Conservation (phyloP, 2,888 invertebrate genomes). For the Hirudinaria manillensis region DNA sequence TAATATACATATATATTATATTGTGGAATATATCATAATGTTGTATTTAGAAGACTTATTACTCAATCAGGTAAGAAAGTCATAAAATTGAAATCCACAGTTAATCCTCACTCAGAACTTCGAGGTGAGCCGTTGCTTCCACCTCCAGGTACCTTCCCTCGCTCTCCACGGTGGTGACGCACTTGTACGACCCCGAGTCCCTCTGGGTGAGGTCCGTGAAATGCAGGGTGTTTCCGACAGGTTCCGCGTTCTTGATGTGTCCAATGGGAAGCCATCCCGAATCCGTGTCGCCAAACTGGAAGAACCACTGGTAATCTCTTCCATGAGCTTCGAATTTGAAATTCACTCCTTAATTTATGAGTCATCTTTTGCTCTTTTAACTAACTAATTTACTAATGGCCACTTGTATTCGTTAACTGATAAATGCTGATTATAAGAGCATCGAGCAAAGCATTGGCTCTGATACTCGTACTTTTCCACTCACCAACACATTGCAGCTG, state of each 20-base stretch:
- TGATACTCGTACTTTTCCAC: too few relatives aligned
- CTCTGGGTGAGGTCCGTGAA: not conserved
- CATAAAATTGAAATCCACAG: not conserved
- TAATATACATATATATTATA: too few relatives aligned
- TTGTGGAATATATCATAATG: too few relatives aligned
- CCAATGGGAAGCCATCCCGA: not conserved
- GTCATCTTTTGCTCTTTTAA: too few relatives aligned
- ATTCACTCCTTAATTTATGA: too few relatives aligned
- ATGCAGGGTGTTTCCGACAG: not conserved
- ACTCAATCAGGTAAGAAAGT: not conserved
- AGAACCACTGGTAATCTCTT: not conserved
- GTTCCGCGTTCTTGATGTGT: not conserved
- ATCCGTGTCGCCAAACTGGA: not conserved
- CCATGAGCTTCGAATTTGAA: not conserved
- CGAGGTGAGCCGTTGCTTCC: not conserved
- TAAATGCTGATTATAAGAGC: too few relatives aligned
- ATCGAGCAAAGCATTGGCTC: too few relatives aligned
- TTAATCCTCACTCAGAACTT: constrained; percentile 1
- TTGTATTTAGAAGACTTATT: too few relatives aligned
- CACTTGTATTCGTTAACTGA: too few relatives aligned
- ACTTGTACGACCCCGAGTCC: constrained; percentile 1
- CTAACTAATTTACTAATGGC: too few relatives aligned
- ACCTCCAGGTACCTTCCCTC: not conserved
- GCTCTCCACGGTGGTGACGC: not conserved
- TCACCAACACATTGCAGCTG: not conserved